A percentile compares a stretch with the other conserved stretches of the same genome.
These are phyloP conservation scores for Bhutanitis thaidina DNA, from an alignment of 2,888 invertebrate species.

Conservation along the genomic window DNA sequence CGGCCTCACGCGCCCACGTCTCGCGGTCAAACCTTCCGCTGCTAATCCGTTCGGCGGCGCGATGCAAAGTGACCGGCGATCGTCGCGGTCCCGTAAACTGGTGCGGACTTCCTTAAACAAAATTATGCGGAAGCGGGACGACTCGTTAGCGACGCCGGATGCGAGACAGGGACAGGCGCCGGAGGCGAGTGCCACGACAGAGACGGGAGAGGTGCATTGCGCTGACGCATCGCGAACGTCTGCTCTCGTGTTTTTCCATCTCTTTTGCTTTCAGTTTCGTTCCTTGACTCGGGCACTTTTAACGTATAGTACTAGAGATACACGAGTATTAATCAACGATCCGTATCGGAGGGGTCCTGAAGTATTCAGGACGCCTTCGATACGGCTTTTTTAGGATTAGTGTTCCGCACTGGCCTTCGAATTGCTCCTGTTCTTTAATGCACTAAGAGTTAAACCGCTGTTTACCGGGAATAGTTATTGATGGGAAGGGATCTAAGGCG, in stretches of 20 bases:
- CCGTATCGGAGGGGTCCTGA: no score
- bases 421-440: no score
- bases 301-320: no score
- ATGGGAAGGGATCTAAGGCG: no score
- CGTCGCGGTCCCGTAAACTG: conserved; percentile 51
- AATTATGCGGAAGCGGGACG: conserved; percentile 34
- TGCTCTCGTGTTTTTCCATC: conserved; percentile 61
- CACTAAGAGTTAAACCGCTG: no score
- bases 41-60: conserved; percentile 62
- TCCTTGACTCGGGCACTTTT: conserved; percentile 36
- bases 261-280: conserved; percentile 59
- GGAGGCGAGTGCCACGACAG: conserved; percentile 53
- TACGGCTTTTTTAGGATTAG: no score
- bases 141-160: conserved; percentile 29
- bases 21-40: conserved; percentile 48
- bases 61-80: conserved; percentile 53
- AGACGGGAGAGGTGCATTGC: conserved; percentile 62
- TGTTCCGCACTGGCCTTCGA: no score
- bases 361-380: no score
- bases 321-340: no score
- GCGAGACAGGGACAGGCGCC: conserved; percentile 34
- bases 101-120: conserved; percentile 63
- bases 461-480: no score
- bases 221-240: conserved; percentile 72
- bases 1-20: conserved; percentile 41